phyloP scores from a whole-genome alignment of 2,797 vertebrate species.

The Philypnodon macrostomus region DNA sequence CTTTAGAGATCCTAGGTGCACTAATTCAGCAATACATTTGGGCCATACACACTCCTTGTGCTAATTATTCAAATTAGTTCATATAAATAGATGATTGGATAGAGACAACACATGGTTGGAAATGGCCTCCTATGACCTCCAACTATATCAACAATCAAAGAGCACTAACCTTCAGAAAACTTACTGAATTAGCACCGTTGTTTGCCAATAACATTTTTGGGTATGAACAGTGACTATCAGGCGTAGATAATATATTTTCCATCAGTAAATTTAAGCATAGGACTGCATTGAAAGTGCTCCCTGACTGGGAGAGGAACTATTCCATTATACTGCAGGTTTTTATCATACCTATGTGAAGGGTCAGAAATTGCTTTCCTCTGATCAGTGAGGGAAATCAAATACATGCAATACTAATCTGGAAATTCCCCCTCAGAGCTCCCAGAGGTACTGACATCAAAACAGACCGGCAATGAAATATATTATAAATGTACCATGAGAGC shows the following conservation, averaged over 20 bases:
- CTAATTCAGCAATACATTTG: not conserved
- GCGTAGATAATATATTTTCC: conserved; percentile 22
- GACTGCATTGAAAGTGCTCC: conserved; percentile 11
- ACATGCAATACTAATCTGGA: conserved; percentile 42
- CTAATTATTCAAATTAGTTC: too few species aligned
- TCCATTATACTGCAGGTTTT: conserved; percentile 47
- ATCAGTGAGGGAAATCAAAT: conserved; percentile 62
- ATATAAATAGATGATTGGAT: too few species aligned
- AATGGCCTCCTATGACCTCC: too few species aligned
- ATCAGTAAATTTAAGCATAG: conserved; percentile 14
- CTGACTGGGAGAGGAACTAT: conserved; percentile 39
- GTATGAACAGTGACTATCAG: conserved; percentile 20
- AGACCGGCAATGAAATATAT: conserved; percentile 42
- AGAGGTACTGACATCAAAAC: conserved; percentile 45
- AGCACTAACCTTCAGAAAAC: too few species aligned
- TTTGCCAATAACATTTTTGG: too few species aligned
- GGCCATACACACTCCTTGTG: too few species aligned
- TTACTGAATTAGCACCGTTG: too few species aligned
- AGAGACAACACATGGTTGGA: too few species aligned
- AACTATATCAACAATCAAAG: too few species aligned
- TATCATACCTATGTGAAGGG: conserved; percentile 48
- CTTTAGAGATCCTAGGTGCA: too few species aligned
- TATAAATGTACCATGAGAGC: conserved; percentile 36
- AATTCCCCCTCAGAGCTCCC: conserved; percentile 33
- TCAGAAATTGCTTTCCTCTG: conserved; percentile 58